A percentile compares a stretch with the other conserved stretches of the same genome.
Evolutionary conservation across 1,140 invertebrate species (phyloP).

Genomic region (Aphaenogaster ashmeadi): DNA sequence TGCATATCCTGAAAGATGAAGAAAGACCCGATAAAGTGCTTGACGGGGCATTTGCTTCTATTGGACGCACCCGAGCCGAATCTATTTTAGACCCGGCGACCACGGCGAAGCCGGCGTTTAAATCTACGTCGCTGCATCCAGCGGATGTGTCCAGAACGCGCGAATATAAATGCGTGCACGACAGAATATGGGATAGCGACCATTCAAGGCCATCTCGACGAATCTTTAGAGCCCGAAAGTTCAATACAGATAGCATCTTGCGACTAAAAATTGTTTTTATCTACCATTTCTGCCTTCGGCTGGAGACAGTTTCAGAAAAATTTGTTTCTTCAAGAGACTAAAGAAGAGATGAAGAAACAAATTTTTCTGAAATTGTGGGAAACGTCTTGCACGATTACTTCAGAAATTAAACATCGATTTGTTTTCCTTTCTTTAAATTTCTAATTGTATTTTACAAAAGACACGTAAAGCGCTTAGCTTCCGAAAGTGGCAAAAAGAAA

Average conservation of each 20-base stretch:
- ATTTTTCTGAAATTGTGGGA: not conserved
- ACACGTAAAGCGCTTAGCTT: not conserved
- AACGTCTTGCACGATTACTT: not conserved
- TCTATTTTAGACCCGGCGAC: slow-evolving; percentile 38
- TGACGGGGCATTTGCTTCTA: slow-evolving; percentile 27
- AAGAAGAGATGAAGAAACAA: not conserved
- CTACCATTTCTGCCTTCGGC: not conserved
- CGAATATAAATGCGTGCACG: not conserved
- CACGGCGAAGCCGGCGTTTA: not conserved
- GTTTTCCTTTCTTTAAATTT: not conserved
- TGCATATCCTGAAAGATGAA: slow-evolving; percentile 89
- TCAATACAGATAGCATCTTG: not conserved
- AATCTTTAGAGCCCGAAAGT: not conserved
- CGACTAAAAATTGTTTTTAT: not conserved
- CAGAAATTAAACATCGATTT: not conserved
- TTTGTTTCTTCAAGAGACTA: not conserved
- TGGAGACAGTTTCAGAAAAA: not conserved
- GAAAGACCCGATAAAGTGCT: slow-evolving; percentile 60
- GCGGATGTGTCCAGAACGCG: slow-evolving; percentile 20
- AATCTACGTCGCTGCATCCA: slow-evolving; percentile 23
- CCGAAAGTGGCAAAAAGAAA: not conserved
- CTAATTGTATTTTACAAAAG: not conserved
- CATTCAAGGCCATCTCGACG: not conserved
- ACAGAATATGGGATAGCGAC: not conserved
- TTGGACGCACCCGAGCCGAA: not conserved